These are phyloP conservation scores for Augochlora pura DNA, from an alignment of 1,140 invertebrate genomes.

Conservation along the genomic window DNA sequence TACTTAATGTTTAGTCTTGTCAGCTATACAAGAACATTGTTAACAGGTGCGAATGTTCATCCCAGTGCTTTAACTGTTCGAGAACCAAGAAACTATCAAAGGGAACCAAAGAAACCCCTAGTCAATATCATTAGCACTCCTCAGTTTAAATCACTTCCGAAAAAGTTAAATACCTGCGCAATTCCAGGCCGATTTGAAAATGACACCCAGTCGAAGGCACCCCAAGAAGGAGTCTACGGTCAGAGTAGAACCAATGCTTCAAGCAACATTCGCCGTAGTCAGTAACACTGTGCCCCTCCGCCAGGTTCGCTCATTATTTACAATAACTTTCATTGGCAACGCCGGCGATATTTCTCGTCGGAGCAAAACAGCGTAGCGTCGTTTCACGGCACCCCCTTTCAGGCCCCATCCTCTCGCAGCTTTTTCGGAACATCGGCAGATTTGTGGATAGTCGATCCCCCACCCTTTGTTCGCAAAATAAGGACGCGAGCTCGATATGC, in stretches of 20 bases:
- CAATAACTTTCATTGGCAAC: constrained; percentile 44
- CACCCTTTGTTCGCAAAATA: constrained; percentile 36
- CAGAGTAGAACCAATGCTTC: not conserved
- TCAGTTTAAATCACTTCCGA: no score
- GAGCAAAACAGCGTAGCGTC: constrained; percentile 21
- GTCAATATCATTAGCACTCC: no score
- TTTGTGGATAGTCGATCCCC: constrained; percentile 49
- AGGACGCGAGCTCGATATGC: constrained; percentile 55
- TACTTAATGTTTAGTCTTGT: no score
- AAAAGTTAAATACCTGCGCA: no score
- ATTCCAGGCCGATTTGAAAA: no score
- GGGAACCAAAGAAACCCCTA: no score
- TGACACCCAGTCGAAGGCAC: not conserved
- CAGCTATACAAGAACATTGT: no score
- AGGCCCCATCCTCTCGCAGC: not conserved
- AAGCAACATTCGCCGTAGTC: not conserved
- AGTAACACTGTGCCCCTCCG: not conserved
- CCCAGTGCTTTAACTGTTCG: no score
- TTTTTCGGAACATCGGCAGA: constrained; percentile 31
- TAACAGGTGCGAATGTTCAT: no score
- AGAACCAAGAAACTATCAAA: no score
- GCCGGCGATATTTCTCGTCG: constrained; percentile 14
- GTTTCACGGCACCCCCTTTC: not conserved
- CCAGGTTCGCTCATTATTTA: constrained; percentile 28
- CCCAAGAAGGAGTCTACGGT: not conserved